phyloP scores from a whole-genome alignment of 1,140 invertebrate species.

The Chelonus insularis region DNA sequence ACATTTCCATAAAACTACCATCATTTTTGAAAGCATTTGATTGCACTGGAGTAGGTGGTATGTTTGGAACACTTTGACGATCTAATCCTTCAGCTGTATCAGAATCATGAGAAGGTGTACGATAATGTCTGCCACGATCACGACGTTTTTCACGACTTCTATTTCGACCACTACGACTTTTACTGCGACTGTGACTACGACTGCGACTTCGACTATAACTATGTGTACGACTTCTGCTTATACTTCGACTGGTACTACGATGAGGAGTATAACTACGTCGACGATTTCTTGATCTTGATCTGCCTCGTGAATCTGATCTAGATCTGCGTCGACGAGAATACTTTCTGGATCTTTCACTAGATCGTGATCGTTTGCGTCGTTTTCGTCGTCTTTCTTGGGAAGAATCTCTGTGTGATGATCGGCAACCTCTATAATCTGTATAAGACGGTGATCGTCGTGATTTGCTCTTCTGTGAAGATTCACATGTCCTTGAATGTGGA shows the following conservation, averaged over 20 bases:
- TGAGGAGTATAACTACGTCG: constrained; percentile 12
- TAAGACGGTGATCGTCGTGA: constrained; percentile 46
- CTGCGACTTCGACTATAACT: constrained; percentile 26
- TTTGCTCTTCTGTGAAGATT: constrained; percentile 43
- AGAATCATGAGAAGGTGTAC: constrained; percentile 41
- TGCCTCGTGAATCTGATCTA: constrained; percentile 26
- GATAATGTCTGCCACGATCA: constrained; percentile 44
- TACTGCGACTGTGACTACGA: constrained; percentile 44
- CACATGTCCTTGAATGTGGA: constrained; percentile 28
- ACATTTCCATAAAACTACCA: constrained; percentile 86
- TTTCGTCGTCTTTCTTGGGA: constrained; percentile 46
- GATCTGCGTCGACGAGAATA: constrained; percentile 34
- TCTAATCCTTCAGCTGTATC: too few relatives aligned
- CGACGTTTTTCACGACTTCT: constrained; percentile 39
- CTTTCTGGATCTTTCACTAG: constrained; percentile 19
- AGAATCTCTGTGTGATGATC: constrained; percentile 40
- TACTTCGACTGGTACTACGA: constrained; percentile 28
- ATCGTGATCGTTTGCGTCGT: constrained; percentile 28
- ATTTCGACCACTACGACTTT: constrained; percentile 38
- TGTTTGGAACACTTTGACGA: constrained; percentile 33
- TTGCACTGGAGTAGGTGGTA: constrained; percentile 40
- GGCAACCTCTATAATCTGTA: constrained; percentile 39
- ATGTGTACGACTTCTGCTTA: constrained; percentile 39
- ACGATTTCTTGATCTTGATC: constrained; percentile 44
- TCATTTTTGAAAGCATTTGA: constrained; percentile 80